A percentile compares a stretch with the other conserved stretches of the same genome.
Evolutionary conservation across 2,797 vertebrate genomes (phyloP).

Genomic region (Melanotaenia nigrans): DNA sequence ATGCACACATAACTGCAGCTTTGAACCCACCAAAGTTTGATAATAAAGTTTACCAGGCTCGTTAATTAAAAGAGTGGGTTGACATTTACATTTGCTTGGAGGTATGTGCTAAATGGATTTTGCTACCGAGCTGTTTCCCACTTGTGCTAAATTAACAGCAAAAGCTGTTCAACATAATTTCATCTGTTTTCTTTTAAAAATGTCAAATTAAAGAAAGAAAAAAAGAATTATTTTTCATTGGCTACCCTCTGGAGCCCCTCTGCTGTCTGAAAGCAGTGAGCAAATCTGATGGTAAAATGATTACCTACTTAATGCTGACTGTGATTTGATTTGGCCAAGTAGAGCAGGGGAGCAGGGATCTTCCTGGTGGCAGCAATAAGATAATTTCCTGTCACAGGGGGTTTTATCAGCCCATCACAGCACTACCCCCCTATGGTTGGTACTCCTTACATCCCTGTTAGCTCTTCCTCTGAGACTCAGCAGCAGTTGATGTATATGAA

Average conservation of each 20-base stretch:
- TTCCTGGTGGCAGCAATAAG: conserved; percentile 52
- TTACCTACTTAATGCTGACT: conserved; percentile 47
- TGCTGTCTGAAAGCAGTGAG: not conserved
- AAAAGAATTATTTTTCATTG: conserved; percentile 4
- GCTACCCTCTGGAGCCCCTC: conserved; percentile 2
- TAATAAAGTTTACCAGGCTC: not conserved
- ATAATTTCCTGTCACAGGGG: conserved; percentile 64
- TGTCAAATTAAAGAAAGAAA: not conserved
- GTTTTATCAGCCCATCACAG: conserved; percentile 63
- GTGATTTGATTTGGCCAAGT: conserved; percentile 58
- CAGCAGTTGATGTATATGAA: conserved; percentile 61
- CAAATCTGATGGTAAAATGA: conserved; percentile 42
- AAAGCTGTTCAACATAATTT: not conserved
- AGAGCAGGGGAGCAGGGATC: conserved; percentile 45
- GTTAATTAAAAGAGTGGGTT: too few species aligned
- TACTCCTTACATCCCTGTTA: conserved; percentile 53
- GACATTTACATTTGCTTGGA: not conserved
- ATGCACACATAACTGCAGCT: not conserved
- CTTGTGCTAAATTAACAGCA: not conserved
- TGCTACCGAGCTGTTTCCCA: not conserved
- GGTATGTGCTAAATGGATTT: not conserved
- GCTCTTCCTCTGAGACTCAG: conserved; percentile 42
- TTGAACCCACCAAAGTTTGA: not conserved
- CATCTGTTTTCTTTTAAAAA: not conserved
- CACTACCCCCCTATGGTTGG: not conserved